phyloP scores from a whole-genome alignment of 1,140 invertebrate species.

The Popillia japonica region DNA sequence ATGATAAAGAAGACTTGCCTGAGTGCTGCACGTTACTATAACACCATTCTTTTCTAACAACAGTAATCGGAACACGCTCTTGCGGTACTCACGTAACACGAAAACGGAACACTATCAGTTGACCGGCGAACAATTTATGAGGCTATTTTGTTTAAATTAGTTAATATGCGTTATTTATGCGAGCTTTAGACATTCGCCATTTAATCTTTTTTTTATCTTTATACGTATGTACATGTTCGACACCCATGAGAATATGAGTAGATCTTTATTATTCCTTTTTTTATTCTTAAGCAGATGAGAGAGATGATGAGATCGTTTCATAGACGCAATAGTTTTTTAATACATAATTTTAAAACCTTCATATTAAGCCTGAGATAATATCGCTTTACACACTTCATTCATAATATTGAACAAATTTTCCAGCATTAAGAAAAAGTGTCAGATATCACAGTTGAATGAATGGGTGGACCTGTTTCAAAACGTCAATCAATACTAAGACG shows the following conservation, averaged over 20 bases:
- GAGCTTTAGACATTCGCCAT: not conserved
- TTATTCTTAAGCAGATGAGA: too few species aligned
- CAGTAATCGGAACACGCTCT: not conserved
- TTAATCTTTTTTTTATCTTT: constrained; percentile 3
- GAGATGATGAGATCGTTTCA: too few species aligned
- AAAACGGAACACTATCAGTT: not conserved
- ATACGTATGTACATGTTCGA: too few species aligned
- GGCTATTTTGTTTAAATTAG: constrained; percentile 28
- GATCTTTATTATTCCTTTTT: too few species aligned
- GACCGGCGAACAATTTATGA: constrained; percentile 13
- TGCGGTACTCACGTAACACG: not conserved
- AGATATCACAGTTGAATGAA: constrained; percentile 2
- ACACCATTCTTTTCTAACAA: not conserved
- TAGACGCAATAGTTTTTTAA: too few species aligned
- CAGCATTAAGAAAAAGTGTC: not conserved
- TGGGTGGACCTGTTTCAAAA: not conserved
- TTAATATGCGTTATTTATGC: constrained; percentile 24
- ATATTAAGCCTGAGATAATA: too few species aligned
- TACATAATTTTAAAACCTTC: too few species aligned
- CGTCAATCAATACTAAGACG: not conserved
- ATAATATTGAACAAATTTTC: constrained; percentile 1
- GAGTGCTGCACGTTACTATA: not conserved
- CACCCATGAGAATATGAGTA: not conserved
- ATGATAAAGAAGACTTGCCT: constrained; percentile 6
- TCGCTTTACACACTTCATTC: not conserved